Conservation (phyloP, 2,888 invertebrate genomes). For the Scaeva pyrastri region DNA sequence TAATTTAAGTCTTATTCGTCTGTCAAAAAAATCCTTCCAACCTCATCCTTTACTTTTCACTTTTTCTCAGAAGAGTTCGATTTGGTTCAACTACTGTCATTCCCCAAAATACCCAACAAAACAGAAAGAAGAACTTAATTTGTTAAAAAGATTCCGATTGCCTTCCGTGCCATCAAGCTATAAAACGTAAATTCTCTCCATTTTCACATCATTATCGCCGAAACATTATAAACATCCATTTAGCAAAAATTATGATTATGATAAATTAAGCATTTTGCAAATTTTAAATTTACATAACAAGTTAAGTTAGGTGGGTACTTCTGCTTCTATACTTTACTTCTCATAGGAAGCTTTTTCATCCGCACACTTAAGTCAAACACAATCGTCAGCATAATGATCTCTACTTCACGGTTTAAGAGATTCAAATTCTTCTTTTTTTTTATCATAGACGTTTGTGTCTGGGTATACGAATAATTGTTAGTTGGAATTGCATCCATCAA, state of each 20-base stretch:
- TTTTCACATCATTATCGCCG: too few relatives aligned
- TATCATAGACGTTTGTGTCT: too few relatives aligned
- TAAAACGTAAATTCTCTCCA: too few relatives aligned
- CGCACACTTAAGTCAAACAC: slow-evolving; percentile 37
- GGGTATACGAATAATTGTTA: slow-evolving; percentile 37
- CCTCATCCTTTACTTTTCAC: too few relatives aligned
- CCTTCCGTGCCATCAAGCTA: too few relatives aligned
- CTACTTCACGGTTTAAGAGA: slow-evolving; percentile 11
- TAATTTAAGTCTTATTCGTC: too few relatives aligned
- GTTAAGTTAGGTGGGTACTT: not conserved
- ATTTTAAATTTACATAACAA: not conserved
- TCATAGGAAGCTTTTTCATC: slow-evolving; percentile 30
- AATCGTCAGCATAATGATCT: slow-evolving; percentile 65
- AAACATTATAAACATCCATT: not conserved
- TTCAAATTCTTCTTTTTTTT: slow-evolving; percentile 4
- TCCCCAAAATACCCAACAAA: too few relatives aligned
- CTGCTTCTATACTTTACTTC: slow-evolving; percentile 12
- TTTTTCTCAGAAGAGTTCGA: too few relatives aligned
- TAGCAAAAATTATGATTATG: not conserved
- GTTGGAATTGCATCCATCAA: slow-evolving; percentile 43
- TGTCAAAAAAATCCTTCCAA: too few relatives aligned
- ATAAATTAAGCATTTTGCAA: not conserved
- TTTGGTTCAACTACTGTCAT: too few relatives aligned
- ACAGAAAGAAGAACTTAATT: too few relatives aligned
- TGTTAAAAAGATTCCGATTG: too few relatives aligned